phyloP scores from a whole-genome alignment of 2,888 invertebrate genomes.

The Temnothorax ravouxi region DNA sequence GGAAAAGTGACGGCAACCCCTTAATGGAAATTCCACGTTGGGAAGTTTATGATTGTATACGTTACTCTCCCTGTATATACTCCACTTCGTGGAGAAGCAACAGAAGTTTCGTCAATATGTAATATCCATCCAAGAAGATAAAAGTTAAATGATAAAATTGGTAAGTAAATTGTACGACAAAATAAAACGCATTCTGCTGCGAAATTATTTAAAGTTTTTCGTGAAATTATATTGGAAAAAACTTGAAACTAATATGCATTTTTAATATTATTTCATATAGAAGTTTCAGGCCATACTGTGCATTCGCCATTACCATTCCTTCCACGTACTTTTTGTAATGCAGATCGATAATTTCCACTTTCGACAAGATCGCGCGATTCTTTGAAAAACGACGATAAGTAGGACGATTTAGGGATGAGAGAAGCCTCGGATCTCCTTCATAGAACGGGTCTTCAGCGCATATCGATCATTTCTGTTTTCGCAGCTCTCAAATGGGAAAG shows the following conservation, averaged over 20 bases:
- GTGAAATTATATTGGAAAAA: neutral
- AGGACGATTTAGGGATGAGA: conserved; percentile 27
- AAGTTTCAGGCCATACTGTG: neutral
- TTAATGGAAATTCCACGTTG: conserved; percentile 43
- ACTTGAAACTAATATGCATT: neutral
- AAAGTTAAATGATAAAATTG: neutral
- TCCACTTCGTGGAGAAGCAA: neutral
- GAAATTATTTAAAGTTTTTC: neutral
- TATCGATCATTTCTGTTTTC: conserved; percentile 48
- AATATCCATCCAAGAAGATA: neutral
- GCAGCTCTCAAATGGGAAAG: conserved; percentile 10
- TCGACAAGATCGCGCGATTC: conserved; percentile 10
- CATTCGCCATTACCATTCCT: neutral
- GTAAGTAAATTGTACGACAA: conserved; percentile 5
- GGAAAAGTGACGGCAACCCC: conserved; percentile 53
- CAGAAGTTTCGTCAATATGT: neutral
- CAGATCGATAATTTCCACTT: conserved; percentile 36
- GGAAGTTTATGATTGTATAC: conserved; percentile 18
- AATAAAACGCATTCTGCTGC: neutral
- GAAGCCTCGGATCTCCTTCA: conserved; percentile 9
- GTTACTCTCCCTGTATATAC: neutral
- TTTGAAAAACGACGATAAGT: conserved; percentile 41
- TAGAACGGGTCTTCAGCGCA: conserved; percentile 10
- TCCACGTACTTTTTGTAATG: conserved; percentile 12
- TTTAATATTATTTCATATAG: neutral